Evolutionary conservation across 2,888 invertebrate species (phyloP), one percentile per base, ranked within the genome.

Genomic region (Cancer borealis): DNA sequence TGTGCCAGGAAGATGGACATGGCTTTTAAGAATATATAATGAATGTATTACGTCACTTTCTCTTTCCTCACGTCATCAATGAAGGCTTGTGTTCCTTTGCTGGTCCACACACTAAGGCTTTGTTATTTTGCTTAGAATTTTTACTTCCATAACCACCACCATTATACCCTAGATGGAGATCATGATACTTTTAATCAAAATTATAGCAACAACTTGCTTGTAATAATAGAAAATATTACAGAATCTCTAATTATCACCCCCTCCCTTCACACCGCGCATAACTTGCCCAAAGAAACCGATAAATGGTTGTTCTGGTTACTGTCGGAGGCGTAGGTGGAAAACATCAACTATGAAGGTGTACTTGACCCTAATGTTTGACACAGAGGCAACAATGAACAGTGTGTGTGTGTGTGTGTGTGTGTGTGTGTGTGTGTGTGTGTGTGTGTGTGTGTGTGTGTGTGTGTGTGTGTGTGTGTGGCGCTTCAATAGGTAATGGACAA

Each of bases 1-100:
- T 66, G 66, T 66, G 66, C n/a, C n/a, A n/a, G n/a, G n/a, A 66
- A n/a, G 66, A 66, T n/a, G 66, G 66, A n/a, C n/a, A 66, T 66
- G 3, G 66, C n/a, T 66, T 66, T 66, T 66, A 66, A 8, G 66
- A 66, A 66, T 66, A 66, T 4, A 21, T n/a, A 66, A 66, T 66
- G 66, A 66, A n/a, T 14, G n/a, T 66, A n/a, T 66, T 66, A 66
- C n/a, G 66, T 21, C 66, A 66, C 66, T 66, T 21, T n/a, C n/a
- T n/a, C 66, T n/a, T 66, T n/a, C 66, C 3, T 66, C 66, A 66
- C 66, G 6, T 66, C 66, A 66, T 4, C 6, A n/a, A 66, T 21
- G 66, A 5, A 66, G 66, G 66, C n/a, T n/a, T 66, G n/a, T 21
- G 66, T n/a, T 66, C n/a, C n/a, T 14, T n/a, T n/a, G n/a, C 4